Percentiles rank a stretch among this genome's conserved stretches.
These are phyloP conservation scores for Paratilapia polleni DNA, from an alignment of 2,113 vertebrate genomes.

Conservation along the genomic window DNA sequence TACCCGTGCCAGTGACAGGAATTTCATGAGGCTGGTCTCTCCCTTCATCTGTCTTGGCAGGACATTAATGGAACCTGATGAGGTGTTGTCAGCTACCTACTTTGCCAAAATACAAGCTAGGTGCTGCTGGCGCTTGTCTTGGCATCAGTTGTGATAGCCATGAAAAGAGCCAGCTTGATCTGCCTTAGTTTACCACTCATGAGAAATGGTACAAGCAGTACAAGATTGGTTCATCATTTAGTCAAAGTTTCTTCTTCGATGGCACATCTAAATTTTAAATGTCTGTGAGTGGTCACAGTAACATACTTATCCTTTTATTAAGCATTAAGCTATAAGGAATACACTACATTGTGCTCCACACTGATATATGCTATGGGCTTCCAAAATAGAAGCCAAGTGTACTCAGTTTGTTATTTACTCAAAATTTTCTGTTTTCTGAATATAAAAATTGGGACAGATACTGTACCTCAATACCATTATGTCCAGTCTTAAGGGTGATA, in stretches of 20 bases:
- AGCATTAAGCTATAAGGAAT: not conserved
- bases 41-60: slow-evolving; percentile 44
- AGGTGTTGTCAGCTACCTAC: slow-evolving; percentile 43
- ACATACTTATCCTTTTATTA: not conserved
- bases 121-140: slow-evolving; percentile 36
- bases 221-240: slow-evolving; percentile 11
- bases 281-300: not conserved
- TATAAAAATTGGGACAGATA: not conserved
- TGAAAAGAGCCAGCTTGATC: slow-evolving; percentile 23
- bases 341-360: not conserved
- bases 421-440: not conserved
- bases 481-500: not conserved
- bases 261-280: not conserved
- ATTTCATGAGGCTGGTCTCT: not conserved
- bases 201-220: slow-evolving; percentile 1
- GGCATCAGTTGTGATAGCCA: slow-evolving; percentile 16
- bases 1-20: not conserved
- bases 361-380: not conserved
- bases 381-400: not conserved
- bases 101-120: slow-evolving; percentile 29
- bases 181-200: slow-evolving; percentile 14
- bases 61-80: slow-evolving; percentile 38
- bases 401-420: not conserved
- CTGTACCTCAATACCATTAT: not conserved
- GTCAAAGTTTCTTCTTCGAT: not conserved